Conservation (phyloP, 2,797 vertebrate genomes). For the Podarcis siculus region DNA sequence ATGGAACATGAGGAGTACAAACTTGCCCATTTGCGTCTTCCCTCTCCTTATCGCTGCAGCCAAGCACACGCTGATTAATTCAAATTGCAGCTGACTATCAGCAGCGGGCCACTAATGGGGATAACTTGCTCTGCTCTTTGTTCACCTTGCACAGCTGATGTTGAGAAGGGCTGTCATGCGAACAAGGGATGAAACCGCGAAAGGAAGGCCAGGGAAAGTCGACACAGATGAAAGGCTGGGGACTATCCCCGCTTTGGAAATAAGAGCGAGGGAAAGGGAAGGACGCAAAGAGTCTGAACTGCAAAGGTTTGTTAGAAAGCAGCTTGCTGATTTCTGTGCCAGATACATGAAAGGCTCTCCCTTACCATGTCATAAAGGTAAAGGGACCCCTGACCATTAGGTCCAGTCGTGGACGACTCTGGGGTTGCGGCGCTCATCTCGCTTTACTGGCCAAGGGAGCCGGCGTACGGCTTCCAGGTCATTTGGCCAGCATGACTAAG, state of each 20-base stretch:
- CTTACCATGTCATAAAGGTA: no score
- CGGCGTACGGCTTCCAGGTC: no score
- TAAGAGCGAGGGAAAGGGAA: not conserved
- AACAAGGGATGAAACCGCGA: not conserved
- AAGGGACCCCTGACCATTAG: no score
- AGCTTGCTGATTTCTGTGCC: not conserved
- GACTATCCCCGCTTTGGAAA: not conserved
- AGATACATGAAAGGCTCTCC: not conserved
- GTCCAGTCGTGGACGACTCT: no score
- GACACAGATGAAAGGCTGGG: not conserved
- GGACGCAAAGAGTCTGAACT: not conserved
- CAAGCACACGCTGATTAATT: conserved; percentile 38
- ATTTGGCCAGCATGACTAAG: no score
- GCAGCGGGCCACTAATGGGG: conserved; percentile 44
- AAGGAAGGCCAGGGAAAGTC: not conserved
- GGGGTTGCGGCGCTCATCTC: no score
- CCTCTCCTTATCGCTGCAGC: conserved; percentile 46
- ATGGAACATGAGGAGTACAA: not conserved
- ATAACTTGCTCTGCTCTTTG: conserved; percentile 3
- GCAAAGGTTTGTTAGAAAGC: not conserved
- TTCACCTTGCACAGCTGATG: conserved; percentile 24
- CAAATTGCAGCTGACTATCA: conserved; percentile 43
- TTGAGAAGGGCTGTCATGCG: conserved; percentile 24
- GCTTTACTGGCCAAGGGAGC: no score
- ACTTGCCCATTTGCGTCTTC: accelerated